Evolutionary conservation across 1,140 invertebrate genomes (phyloP).

Genomic region (Drosophila gunungcola): DNA sequence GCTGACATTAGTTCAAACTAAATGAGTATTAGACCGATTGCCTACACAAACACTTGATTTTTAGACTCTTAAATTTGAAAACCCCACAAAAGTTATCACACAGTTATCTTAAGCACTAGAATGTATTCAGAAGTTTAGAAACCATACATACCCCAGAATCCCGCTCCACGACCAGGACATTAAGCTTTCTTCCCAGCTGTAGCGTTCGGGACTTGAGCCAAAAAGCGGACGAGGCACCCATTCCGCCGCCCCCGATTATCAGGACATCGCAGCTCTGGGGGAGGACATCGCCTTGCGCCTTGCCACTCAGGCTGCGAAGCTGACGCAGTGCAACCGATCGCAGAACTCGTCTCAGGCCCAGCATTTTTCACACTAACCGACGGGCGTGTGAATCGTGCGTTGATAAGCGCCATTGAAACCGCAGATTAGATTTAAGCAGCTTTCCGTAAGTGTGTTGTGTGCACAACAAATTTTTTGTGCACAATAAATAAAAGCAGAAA

Average conservation of each 20-base stretch:
- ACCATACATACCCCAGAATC: slow-evolving; percentile 90
- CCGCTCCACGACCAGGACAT: slow-evolving; percentile 94
- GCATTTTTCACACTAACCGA: slow-evolving; percentile 55
- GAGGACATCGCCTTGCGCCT: slow-evolving; percentile 36
- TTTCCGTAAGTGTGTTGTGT: slow-evolving; percentile 32
- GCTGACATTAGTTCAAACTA: too few relatives aligned
- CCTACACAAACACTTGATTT: too few relatives aligned
- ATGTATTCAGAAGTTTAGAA: not conserved
- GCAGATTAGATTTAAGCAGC: slow-evolving; percentile 66
- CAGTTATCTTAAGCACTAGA: too few relatives aligned
- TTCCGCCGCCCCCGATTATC: slow-evolving; percentile 96
- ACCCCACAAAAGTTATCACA: too few relatives aligned
- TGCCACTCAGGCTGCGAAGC: slow-evolving; percentile 15
- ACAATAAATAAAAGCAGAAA: not conserved
- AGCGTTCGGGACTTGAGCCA: slow-evolving; percentile 92
- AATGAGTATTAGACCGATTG: too few relatives aligned
- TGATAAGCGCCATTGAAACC: slow-evolving; percentile 34
- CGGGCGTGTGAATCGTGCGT: not conserved
- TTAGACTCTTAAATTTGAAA: too few relatives aligned
- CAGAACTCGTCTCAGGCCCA: slow-evolving; percentile 52
- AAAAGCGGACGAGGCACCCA: slow-evolving; percentile 96
- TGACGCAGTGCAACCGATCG: slow-evolving; percentile 21
- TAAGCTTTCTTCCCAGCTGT: slow-evolving; percentile 86
- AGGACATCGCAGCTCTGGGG: slow-evolving; percentile 90
- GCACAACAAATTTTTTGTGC: slow-evolving; percentile 24